Percentiles rank a stretch among this genome's conserved stretches.
Conservation (phyloP, 1,140 invertebrate species). For the Hestina assimilis region DNA sequence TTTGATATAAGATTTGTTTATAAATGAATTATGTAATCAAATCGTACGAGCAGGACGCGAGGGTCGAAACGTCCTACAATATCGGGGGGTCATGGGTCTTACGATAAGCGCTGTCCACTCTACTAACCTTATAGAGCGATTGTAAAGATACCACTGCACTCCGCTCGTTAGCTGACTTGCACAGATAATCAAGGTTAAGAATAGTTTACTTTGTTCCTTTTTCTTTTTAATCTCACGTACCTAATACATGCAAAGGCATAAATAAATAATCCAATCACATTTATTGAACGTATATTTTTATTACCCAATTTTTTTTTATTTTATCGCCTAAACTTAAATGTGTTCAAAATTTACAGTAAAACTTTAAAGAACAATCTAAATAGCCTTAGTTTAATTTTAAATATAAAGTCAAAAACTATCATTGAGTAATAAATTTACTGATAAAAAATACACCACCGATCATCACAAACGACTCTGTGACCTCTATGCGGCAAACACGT, state of each 20-base stretch:
- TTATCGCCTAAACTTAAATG: too few relatives aligned
- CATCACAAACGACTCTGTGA: too few relatives aligned
- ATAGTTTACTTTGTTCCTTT: conserved; percentile 4
- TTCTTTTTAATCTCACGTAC: background rate
- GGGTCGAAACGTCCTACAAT: conserved; percentile 27
- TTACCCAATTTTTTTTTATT: background rate
- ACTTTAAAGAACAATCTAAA: too few relatives aligned
- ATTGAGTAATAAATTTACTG: too few relatives aligned
- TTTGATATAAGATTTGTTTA: conserved; percentile 4
- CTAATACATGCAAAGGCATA: too few relatives aligned
- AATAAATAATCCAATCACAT: too few relatives aligned
- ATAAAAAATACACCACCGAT: too few relatives aligned
- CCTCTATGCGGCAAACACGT: too few relatives aligned
- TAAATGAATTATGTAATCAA: conserved; percentile 10
- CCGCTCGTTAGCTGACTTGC: conserved; percentile 9
- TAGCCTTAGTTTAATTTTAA: too few relatives aligned
- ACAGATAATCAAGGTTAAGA: conserved; percentile 10
- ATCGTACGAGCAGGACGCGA: conserved; percentile 30
- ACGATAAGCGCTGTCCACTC: conserved; percentile 31
- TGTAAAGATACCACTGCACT: conserved; percentile 23
- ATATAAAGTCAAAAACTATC: too few relatives aligned
- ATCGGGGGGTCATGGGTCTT: conserved; percentile 33
- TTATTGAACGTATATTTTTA: too few relatives aligned
- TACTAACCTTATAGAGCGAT: conserved; percentile 34
- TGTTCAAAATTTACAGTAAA: too few relatives aligned